These are phyloP conservation scores for Dugesia japonica DNA, from an alignment of 2,888 invertebrate species.

Conservation along the genomic window DNA sequence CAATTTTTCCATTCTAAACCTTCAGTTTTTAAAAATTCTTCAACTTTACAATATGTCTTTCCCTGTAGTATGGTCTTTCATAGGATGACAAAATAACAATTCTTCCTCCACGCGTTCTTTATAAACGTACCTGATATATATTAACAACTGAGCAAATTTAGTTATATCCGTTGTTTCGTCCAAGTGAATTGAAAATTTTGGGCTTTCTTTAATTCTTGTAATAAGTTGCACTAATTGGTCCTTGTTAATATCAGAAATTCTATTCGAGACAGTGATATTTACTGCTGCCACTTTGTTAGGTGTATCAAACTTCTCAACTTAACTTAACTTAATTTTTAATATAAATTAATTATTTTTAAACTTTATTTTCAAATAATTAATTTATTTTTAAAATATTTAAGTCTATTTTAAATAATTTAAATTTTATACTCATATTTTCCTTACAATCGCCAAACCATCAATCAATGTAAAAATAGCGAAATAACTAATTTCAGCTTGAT, in stretches of 20 bases:
- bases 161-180: background rate
- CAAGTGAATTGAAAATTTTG: background rate
- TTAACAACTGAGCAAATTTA: slow-evolving; percentile 1
- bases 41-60: slow-evolving; percentile 5
- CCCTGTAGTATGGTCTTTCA: slow-evolving; percentile 1
- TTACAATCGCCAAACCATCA: no score
- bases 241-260: background rate
- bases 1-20: background rate
- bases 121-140: background rate
- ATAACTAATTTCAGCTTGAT: no score
- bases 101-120: slow-evolving; percentile 6
- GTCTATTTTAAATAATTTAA: no score
- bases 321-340: no score
- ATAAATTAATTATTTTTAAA: no score
- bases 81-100: background rate
- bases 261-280: slow-evolving; percentile 2
- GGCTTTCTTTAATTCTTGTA: slow-evolving; percentile 1
- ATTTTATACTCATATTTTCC: no score
- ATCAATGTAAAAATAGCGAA: no score
- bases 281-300: no score
- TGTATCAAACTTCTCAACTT: no score
- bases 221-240: background rate
- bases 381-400: no score
- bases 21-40: background rate
- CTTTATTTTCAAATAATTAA: no score